Evolutionary conservation across 2,888 invertebrate species (phyloP).

Genomic region (Nectonema munidae): DNA sequence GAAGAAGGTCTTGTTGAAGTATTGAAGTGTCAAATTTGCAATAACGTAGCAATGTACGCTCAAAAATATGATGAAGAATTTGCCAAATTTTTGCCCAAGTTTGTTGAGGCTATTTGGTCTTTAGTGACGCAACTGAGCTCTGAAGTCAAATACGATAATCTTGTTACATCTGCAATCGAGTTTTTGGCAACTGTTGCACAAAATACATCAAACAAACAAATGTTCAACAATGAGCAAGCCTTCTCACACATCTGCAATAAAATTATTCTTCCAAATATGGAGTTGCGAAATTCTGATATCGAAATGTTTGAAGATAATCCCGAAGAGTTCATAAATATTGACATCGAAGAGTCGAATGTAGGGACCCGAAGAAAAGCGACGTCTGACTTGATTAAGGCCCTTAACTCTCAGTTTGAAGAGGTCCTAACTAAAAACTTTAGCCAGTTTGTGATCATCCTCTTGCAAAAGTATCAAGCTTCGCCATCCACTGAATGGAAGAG

Average conservation of each 20-base stretch:
- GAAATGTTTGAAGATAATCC: constrained; percentile 91
- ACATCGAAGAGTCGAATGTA: constrained; percentile 81
- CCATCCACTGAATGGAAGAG: background rate
- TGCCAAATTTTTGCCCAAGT: constrained; percentile 46
- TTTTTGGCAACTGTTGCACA: constrained; percentile 78
- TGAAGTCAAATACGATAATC: constrained; percentile 60
- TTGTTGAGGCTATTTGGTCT: constrained; percentile 77
- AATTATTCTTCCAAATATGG: constrained; percentile 90
- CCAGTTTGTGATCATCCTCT: constrained; percentile 21
- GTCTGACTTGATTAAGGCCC: constrained; percentile 67
- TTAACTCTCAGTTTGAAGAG: constrained; percentile 30
- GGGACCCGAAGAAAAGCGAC: constrained; percentile 78
- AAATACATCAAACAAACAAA: constrained; percentile 44
- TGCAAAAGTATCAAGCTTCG: background rate
- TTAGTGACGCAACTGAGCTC: constrained; percentile 48
- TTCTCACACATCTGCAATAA: constrained; percentile 72
- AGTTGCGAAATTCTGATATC: constrained; percentile 67
- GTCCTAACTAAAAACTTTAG: constrained; percentile 24
- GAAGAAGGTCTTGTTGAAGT: constrained; percentile 59
- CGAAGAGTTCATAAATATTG: constrained; percentile 71
- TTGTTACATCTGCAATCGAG: constrained; percentile 73
- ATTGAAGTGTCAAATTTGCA: constrained; percentile 70
- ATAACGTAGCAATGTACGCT: constrained; percentile 63
- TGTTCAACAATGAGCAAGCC: constrained; percentile 57
- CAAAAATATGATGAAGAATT: constrained; percentile 95